Base-by-base conservation (phyloP, 1,140 invertebrate species). In the Myzus persicae region DNA sequence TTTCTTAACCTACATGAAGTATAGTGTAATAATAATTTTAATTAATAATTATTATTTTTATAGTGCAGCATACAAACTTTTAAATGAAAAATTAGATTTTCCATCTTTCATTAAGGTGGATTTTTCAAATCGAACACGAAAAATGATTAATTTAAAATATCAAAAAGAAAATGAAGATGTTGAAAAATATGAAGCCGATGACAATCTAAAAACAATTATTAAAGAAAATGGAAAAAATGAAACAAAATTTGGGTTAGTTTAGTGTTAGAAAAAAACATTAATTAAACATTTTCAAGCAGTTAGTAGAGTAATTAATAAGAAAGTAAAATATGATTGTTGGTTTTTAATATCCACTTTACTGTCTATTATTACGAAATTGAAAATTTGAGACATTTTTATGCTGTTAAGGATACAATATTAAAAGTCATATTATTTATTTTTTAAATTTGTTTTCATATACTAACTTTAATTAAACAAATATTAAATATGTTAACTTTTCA, bases 51-150 rank as follows among this genome's bases (percentile, higher is more conserved):
- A 84, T 38, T 48, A 40, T n/a, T 92, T 76, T 92, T 92, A 38
- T 24, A 92, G 91, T 26, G 8, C 22, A 2, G 24, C 48, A 11
- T 4, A 31, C 14, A 38, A 48, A 44, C 2, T 92, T 36, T 92
- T 92, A 84, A 92, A 82, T n/a, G n/a, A 92, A 5, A 48, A 92
- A 51, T 92, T 76, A 31, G n/a, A 46, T 46, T 84, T 92, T 40
- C 91, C 91, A 82, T 26, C 31, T 36, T 92, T 76, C 5, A 14
- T 84, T 36, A 24, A 44, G 31, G 42, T 84, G 26, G 22, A 51
- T 1, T 0, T 92, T 18, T 81, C 91, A 8, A 40, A 40, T 48
- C 67, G 67, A 81, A 46, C n/a, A 36, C n/a, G 26, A 82, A 84
- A 46, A 26, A 40, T 20, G 26, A 42, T 91, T 0, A 46, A 90